Conservation (phyloP, 2,888 invertebrate species). For the Meta bourneti region DNA sequence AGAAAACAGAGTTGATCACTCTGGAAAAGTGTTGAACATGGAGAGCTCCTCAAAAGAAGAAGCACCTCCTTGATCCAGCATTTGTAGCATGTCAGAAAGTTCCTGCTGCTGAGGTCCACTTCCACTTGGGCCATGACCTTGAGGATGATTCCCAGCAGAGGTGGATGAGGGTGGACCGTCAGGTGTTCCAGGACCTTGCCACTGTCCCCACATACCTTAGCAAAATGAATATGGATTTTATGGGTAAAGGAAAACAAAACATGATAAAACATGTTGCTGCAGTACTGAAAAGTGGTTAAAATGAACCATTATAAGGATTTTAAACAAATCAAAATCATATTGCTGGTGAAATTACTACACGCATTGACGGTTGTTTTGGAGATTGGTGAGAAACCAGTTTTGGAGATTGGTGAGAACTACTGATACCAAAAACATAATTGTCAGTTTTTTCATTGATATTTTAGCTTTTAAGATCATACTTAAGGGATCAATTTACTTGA, state of each 20-base stretch:
- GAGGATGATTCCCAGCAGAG: constrained; percentile 73
- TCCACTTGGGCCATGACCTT: constrained; percentile 72
- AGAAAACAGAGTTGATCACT: constrained; percentile 62
- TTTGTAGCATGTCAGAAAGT: constrained; percentile 95
- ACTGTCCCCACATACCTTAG: constrained; percentile 83
- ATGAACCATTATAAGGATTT: too few species aligned
- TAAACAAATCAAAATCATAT: too few species aligned
- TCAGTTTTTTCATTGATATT: too few species aligned
- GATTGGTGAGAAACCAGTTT: too few species aligned
- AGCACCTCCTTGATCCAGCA: constrained; percentile 90
- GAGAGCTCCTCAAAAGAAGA: constrained; percentile 93
- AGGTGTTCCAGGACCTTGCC: constrained; percentile 83
- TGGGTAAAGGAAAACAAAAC: neutral
- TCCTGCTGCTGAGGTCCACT: constrained; percentile 84
- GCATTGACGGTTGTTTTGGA: too few species aligned
- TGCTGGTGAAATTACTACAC: too few species aligned
- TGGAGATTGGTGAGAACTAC: too few species aligned
- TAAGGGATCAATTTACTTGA: too few species aligned
- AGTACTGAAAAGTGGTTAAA: too few species aligned
- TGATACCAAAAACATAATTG: too few species aligned
- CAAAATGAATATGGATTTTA: neutral
- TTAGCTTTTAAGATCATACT: too few species aligned
- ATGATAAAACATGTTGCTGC: too few species aligned
- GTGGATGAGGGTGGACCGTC: constrained; percentile 76
- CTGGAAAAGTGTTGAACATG: constrained; percentile 89